Evolutionary conservation across 2,113 vertebrate species (phyloP), one percentile per base, ranked within the genome.

Genomic region (Rhagologus leucostigma): DNA sequence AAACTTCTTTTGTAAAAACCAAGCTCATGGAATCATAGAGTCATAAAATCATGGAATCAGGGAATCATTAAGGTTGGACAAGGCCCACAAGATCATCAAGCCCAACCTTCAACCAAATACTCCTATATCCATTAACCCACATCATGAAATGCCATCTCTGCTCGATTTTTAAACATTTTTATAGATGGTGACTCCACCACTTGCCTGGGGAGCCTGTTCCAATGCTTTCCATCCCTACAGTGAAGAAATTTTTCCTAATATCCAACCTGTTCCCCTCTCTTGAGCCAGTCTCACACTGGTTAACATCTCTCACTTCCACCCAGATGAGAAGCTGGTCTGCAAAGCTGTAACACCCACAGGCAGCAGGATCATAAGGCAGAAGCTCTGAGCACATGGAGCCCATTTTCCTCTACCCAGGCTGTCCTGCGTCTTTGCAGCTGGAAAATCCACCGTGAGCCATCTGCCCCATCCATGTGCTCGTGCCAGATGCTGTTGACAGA

Each of bases 271-370:
- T 52, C 37, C 33, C 13, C 27, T 37, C 27, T 14, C 63, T 15
- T 33, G 1, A 30, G 46, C 42, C 67, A 14, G 46, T 0, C 26
- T 3, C 2, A 21, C 33, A 5, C 14, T 3, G 19, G 16, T 33
- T 33, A 47, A 35, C 65, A 22, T 13, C 30, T 64, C 26, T 33
- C 42, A 0, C 42, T 32, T 17, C 46, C 82, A 46, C 15, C 11
- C 6, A 26, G 37, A 3, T 0, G 23, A 67, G 88, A 24, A 57
- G 47, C 37, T 65, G 84, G 35, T 8, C 46, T 49, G 55, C 77
- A 39, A 24, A 76, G 47, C 64, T 69, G 59, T 73, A 33, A 8
- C 13, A 4, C 52, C 64, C 37, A 3, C 0, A 1, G 3, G 18
- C 21, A 8, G 0, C 1, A 4, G 16, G 39, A 29, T 19, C 35